These are phyloP conservation scores for Mechanitis messenoides DNA, from an alignment of 2,888 invertebrate genomes.

Conservation along the genomic window DNA sequence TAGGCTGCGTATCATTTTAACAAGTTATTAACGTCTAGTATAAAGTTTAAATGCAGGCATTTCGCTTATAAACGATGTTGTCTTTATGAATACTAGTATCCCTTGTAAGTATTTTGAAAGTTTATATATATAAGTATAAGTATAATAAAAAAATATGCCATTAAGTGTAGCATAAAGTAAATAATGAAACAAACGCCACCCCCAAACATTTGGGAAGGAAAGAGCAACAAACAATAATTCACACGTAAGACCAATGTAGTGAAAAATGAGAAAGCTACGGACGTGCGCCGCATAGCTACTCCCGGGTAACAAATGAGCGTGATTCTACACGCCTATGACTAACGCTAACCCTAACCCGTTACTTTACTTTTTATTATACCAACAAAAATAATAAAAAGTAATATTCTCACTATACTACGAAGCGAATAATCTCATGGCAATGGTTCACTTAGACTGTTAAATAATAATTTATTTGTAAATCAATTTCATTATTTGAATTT, in stretches of 20 bases:
- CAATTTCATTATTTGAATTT: too few relatives aligned
- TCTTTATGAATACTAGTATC: not conserved
- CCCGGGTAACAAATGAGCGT: slow-evolving; percentile 64
- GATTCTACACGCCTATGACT: slow-evolving; percentile 50
- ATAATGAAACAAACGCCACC: slow-evolving; percentile 22
- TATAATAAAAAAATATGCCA: not conserved
- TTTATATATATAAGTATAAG: not conserved
- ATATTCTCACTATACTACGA: not conserved
- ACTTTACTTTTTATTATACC: slow-evolving; percentile 19
- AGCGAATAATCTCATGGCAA: too few relatives aligned
- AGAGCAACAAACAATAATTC: slow-evolving; percentile 69
- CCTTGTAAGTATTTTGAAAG: not conserved
- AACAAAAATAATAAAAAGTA: slow-evolving; percentile 3
- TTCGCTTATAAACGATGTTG: too few relatives aligned
- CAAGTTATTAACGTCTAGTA: not conserved
- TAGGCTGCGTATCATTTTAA: not conserved
- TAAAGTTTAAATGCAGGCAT: too few relatives aligned
- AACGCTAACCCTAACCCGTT: slow-evolving; percentile 10
- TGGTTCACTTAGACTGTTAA: too few relatives aligned
- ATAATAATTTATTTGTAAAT: too few relatives aligned
- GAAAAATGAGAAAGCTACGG: slow-evolving; percentile 71
- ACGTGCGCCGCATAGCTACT: slow-evolving; percentile 61
- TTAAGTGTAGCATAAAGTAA: slow-evolving; percentile 15
- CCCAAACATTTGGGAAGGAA: slow-evolving; percentile 36
- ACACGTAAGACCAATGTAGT: slow-evolving; percentile 76